Conservation (phyloP, 2,888 invertebrate genomes). For the Ischnura elegans region DNA sequence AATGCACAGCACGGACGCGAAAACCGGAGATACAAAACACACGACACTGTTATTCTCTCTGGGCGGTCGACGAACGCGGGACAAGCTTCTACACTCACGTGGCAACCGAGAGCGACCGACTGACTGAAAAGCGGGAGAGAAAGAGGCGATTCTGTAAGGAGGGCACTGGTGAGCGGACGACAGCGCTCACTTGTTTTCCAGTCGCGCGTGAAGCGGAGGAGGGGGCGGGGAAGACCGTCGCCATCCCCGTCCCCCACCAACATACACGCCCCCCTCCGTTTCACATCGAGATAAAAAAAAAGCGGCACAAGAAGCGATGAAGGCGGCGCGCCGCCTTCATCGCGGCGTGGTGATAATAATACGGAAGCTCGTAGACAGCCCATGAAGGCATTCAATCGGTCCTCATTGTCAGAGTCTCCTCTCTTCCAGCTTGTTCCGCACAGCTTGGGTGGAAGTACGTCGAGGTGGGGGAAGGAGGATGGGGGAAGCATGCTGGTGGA, state of each 20-base stretch:
- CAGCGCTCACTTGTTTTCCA: conserved; percentile 3
- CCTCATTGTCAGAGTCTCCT: too few relatives aligned
- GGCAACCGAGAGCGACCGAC: not conserved
- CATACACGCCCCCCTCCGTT: not conserved
- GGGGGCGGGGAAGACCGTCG: not conserved
- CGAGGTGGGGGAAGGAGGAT: too few relatives aligned
- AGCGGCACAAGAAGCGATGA: not conserved
- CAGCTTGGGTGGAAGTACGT: not conserved
- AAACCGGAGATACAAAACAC: not conserved
- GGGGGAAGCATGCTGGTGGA: not conserved
- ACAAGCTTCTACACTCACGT: not conserved
- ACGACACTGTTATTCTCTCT: not conserved
- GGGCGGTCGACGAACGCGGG: too few relatives aligned
- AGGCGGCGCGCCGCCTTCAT: too few relatives aligned
- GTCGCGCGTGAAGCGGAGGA: not conserved
- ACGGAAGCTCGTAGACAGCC: not conserved
- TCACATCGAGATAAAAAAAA: not conserved
- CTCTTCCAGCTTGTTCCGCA: not conserved
- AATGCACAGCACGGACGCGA: too few relatives aligned
- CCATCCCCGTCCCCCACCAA: not conserved
- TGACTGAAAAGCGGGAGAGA: not conserved
- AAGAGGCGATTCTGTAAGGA: not conserved
- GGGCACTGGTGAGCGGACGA: not conserved
- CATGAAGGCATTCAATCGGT: not conserved
- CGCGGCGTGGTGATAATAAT: not conserved